These are phyloP conservation scores for Helostoma temminkii DNA, from an alignment of 2,797 vertebrate genomes.

Conservation along the genomic window DNA sequence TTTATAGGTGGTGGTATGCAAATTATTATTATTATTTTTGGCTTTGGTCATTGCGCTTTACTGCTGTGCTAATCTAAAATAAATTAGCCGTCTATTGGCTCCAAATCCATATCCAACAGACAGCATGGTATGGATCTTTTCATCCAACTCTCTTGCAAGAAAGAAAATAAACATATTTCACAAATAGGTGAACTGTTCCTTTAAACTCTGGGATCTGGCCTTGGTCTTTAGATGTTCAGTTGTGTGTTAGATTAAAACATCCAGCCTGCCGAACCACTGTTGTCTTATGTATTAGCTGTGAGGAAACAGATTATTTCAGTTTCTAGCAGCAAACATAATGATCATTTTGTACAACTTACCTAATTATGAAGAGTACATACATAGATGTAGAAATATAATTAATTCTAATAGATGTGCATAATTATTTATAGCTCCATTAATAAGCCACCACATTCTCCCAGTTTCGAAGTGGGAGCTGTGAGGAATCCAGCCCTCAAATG, in stretches of 20 bases:
- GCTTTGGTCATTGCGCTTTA: not conserved
- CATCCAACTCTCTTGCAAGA: too few relatives aligned
- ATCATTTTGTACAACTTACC: conserved; percentile 39
- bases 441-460: conserved; percentile 13
- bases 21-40: too few relatives aligned
- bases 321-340: conserved; percentile 13
- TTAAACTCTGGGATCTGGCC: not conserved
- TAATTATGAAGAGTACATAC: conserved; percentile 33
- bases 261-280: not conserved
- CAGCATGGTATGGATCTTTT: not conserved
- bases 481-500: conserved; percentile 13
- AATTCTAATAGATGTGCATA: conserved; percentile 21
- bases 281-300: conserved; percentile 15
- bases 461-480: conserved; percentile 18
- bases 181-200: not conserved
- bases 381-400: conserved; percentile 46
- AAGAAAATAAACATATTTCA: too few relatives aligned
- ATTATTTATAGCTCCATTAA: conserved; percentile 44
- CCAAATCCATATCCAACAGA: not conserved
- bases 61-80: not conserved
- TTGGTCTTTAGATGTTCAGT: conserved; percentile 7
- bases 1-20: not conserved
- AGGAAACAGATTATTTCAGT: conserved; percentile 31
- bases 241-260: not conserved
- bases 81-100: too few relatives aligned